phyloP scores from a whole-genome alignment of 1,140 invertebrate genomes.

The Nebria ingens region DNA sequence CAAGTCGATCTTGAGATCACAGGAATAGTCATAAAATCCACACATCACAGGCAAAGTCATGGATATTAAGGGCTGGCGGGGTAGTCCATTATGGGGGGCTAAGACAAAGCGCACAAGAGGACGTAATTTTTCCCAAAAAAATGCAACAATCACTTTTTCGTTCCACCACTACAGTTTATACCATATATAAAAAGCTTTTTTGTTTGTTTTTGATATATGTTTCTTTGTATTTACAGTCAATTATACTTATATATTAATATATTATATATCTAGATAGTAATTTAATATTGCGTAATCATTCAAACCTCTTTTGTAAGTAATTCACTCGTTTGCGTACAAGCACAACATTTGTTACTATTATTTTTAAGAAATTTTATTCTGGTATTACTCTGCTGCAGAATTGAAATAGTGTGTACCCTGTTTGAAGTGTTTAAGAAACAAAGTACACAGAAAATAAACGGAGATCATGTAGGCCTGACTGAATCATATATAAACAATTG shows the following conservation, averaged over 20 bases:
- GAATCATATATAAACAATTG: no score
- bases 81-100: no score
- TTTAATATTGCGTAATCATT: conserved; percentile 1
- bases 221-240: conserved; percentile 3
- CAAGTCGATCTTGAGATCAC: neutral
- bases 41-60: neutral
- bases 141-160: neutral
- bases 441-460: neutral
- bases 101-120: neutral
- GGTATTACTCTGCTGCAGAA: neutral
- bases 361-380: neutral
- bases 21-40: neutral
- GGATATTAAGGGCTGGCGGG: no score
- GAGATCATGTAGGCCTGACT: neutral
- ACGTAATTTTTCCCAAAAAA: neutral
- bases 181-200: conserved; percentile 7
- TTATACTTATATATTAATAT: neutral
- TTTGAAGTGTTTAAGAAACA: neutral
- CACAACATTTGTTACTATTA: neutral
- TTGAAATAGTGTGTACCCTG: neutral
- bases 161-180: neutral
- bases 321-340: neutral
- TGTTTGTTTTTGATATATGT: conserved; percentile 9
- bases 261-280: neutral
- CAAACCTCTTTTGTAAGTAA: neutral